Evolutionary conservation across 2,113 vertebrate species (phyloP).

Genomic region (Spilogale gracilis): DNA sequence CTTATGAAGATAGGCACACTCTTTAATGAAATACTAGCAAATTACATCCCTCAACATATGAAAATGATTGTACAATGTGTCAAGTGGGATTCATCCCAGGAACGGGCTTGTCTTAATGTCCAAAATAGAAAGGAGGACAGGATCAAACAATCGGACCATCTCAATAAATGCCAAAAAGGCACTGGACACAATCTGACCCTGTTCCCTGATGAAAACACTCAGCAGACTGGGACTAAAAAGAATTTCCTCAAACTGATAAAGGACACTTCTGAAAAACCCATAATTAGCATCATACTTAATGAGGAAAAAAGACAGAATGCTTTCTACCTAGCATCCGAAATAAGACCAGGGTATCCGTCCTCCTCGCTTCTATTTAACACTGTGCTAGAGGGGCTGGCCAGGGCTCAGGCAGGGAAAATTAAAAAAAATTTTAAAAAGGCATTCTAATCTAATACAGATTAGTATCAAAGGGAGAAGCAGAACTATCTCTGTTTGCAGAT

Average conservation of each 20-base stretch:
- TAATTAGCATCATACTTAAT: not conserved
- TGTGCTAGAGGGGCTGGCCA: not conserved
- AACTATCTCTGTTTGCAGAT: not conserved
- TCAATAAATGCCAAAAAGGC: not conserved
- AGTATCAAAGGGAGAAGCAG: not conserved
- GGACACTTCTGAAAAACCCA: not conserved
- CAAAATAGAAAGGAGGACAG: not conserved
- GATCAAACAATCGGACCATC: not conserved
- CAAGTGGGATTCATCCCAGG: not conserved
- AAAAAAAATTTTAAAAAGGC: not conserved
- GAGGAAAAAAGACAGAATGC: not conserved
- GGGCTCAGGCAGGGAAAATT: not conserved
- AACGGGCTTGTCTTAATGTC: not conserved
- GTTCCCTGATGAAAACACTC: not conserved
- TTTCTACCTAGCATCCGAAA: not conserved
- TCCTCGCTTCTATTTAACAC: not conserved
- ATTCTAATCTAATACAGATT: no score
- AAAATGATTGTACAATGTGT: not conserved
- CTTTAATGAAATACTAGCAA: constrained; percentile 21
- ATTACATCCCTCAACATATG: not conserved
- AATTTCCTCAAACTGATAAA: not conserved
- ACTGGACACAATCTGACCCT: not conserved
- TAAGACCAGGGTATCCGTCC: not conserved
- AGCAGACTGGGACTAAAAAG: not conserved
- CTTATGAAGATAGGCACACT: not conserved